These are phyloP conservation scores for Pseudeuparius sepicola DNA, from an alignment of 2,888 invertebrate genomes.

Conservation along the genomic window DNA sequence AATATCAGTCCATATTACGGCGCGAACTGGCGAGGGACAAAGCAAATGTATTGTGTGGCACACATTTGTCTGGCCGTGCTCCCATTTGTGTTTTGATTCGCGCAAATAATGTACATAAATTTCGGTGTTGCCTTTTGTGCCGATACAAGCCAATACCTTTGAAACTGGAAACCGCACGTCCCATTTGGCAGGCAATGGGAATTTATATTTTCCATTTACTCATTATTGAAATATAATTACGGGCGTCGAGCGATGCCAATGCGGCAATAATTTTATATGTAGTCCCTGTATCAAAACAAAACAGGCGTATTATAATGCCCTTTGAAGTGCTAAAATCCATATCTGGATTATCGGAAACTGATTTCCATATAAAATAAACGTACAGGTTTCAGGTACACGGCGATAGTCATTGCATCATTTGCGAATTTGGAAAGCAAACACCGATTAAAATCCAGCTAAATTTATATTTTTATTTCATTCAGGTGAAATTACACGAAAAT, in stretches of 20 bases:
- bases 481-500: too few species aligned
- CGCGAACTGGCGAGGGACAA: constrained; percentile 12
- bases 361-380: too few species aligned
- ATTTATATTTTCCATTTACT: constrained; percentile 23
- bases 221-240: constrained; percentile 23
- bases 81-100: constrained; percentile 20
- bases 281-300: constrained; percentile 15
- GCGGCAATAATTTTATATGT: constrained; percentile 20
- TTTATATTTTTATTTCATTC: too few species aligned
- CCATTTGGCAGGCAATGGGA: constrained; percentile 17
- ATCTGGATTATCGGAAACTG: too few species aligned
- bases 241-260: too few species aligned
- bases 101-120: constrained; percentile 18
- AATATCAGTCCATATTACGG: constrained; percentile 17
- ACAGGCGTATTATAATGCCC: too few species aligned
- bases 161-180: constrained; percentile 19
- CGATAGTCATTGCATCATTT: too few species aligned
- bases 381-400: too few species aligned
- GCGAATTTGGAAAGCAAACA: too few species aligned
- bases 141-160: constrained; percentile 16
- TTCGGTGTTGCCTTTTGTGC: constrained; percentile 13
- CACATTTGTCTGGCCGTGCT: constrained; percentile 18
- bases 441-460: too few species aligned
- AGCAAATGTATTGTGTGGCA: constrained; percentile 21
- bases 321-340: too few species aligned